phyloP scores from a whole-genome alignment of 2,113 vertebrate genomes.

The Dendrocopos noguchii region DNA sequence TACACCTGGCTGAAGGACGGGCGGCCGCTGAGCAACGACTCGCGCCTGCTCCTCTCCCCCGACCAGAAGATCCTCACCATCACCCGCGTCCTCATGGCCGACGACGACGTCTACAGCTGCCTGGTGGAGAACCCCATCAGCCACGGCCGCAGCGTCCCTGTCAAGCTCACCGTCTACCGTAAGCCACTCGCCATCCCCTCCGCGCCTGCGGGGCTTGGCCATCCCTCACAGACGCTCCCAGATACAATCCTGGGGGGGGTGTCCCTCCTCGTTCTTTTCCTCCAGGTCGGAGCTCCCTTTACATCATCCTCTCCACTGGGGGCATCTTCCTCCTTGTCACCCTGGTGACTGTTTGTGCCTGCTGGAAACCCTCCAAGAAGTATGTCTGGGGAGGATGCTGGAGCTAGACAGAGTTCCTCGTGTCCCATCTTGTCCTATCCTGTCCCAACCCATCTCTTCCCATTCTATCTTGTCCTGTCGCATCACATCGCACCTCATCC shows the following conservation, averaged over 20 bases:
- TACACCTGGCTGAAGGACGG: conserved; percentile 94
- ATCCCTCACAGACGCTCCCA: not conserved
- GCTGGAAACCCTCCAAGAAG: conserved; percentile 98
- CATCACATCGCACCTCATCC: not conserved
- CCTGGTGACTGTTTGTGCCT: conserved; percentile 96
- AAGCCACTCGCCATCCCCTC: conserved; percentile 43
- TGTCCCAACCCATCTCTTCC: too few species aligned
- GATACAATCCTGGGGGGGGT: not conserved
- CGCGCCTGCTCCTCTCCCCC: conserved; percentile 85
- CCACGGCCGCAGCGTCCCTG: conserved; percentile 81
- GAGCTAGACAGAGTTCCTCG: not conserved
- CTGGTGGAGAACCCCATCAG: conserved; percentile 91
- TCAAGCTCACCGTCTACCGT: conserved; percentile 95
- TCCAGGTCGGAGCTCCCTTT: conserved; percentile 94
- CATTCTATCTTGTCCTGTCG: accelerated
- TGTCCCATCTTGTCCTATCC: too few species aligned
- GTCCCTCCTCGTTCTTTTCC: not conserved
- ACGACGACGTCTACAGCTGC: conserved; percentile 91
- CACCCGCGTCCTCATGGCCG: conserved; percentile 86
- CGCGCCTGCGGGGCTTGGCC: not conserved
- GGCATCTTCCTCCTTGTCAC: conserved; percentile 98
- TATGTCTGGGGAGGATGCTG: conserved; percentile 25
- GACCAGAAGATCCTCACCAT: conserved; percentile 93
- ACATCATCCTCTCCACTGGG: conserved; percentile 96
- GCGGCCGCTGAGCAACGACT: conserved; percentile 86